A percentile compares a stretch with the other conserved stretches of the same genome.
Evolutionary conservation across 2,888 invertebrate species (phyloP).

Genomic region (Epistrophe grossulariae): DNA sequence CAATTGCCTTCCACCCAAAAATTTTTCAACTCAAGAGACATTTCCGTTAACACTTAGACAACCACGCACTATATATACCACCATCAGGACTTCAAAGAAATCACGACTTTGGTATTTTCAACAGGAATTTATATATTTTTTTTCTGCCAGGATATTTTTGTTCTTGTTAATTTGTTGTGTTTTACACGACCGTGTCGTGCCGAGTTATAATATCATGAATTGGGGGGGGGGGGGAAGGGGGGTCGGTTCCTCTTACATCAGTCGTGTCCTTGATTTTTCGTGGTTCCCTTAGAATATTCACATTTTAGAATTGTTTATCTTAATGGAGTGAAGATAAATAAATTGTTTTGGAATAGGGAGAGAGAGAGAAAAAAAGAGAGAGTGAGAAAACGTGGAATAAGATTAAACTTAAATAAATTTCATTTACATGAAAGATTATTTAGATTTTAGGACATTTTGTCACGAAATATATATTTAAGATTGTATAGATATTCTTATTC

Average conservation of each 20-base stretch:
- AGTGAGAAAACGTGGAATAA: neutral
- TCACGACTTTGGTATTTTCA: slow-evolving; percentile 23
- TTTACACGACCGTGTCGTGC: slow-evolving; percentile 7
- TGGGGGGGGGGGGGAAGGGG: neutral
- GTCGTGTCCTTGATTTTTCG: slow-evolving; percentile 3
- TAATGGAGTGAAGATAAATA: slow-evolving; percentile 26
- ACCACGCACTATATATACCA: slow-evolving; percentile 28
- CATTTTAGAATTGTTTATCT: slow-evolving; percentile 9
- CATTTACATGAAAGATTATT: slow-evolving; percentile 5
- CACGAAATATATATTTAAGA: slow-evolving; percentile 8
- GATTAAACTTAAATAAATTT: neutral
- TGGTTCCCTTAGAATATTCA: neutral
- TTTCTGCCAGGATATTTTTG: slow-evolving; percentile 7
- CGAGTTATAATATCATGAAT: neutral
- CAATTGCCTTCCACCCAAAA: neutral
- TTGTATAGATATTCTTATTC: slow-evolving; percentile 2
- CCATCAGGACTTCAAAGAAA: slow-evolving; percentile 23
- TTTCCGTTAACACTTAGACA: slow-evolving; percentile 36
- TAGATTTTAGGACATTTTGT: neutral
- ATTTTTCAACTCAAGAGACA: slow-evolving; percentile 25
- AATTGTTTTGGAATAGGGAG: neutral
- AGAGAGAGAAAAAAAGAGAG: neutral
- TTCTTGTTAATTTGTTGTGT: slow-evolving; percentile 31
- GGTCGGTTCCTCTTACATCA: neutral
- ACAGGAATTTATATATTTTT: slow-evolving; percentile 3